phyloP scores from a whole-genome alignment of 2,797 vertebrate genomes.

The Yasuhikotakia modesta region DNA sequence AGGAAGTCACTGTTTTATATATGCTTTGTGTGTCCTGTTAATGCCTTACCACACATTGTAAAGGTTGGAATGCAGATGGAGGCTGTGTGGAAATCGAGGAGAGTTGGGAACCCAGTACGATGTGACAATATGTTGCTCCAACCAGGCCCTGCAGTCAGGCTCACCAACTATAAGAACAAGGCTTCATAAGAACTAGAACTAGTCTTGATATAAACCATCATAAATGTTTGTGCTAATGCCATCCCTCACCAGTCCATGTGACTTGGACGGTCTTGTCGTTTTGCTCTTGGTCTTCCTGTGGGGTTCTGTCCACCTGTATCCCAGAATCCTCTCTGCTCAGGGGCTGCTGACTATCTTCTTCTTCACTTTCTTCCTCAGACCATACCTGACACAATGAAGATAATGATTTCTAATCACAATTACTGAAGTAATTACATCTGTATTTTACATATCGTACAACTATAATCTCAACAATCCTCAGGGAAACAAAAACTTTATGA shows the following conservation, averaged over 20 bases:
- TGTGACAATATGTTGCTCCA: conserved; percentile 89
- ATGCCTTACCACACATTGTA: conserved; percentile 89
- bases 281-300: conserved; percentile 87
- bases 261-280: conserved; percentile 79
- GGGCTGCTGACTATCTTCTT: conserved; percentile 85
- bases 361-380: conserved; percentile 92
- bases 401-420: not conserved
- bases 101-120: conserved; percentile 90
- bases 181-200: not conserved
- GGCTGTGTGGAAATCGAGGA: conserved; percentile 86
- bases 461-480: too few species aligned
- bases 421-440: not conserved
- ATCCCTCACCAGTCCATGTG: conserved; percentile 83
- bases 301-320: conserved; percentile 93
- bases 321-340: conserved; percentile 97
- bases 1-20: not conserved
- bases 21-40: not conserved
- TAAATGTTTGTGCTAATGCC: not conserved
- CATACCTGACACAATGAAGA: conserved; percentile 79
- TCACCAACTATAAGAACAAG: conserved; percentile 76
- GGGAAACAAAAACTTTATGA: too few species aligned
- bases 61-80: conserved; percentile 93
- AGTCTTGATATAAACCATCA: not conserved
- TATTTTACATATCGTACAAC: too few species aligned
- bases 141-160: conserved; percentile 86